Evolutionary conservation across 2,797 vertebrate species (phyloP).

Genomic region (Ceryle rudis): DNA sequence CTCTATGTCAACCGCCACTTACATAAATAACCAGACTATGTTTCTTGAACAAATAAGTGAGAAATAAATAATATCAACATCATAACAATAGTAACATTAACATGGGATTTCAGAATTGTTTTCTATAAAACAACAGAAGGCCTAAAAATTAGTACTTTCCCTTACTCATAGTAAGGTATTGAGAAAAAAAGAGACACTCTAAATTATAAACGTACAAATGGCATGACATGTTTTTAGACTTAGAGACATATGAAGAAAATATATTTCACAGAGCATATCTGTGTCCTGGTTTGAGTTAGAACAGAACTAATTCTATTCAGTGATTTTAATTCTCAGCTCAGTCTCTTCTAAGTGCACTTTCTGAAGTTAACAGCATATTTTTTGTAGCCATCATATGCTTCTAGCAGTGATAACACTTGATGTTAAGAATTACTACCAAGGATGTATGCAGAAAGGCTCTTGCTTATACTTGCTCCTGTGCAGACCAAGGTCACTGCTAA

Average conservation of each 20-base stretch:
- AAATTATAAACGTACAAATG: slow-evolving; percentile 29
- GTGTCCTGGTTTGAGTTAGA: background rate
- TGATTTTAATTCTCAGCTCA: too few relatives aligned
- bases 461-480: too few relatives aligned
- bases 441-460: too few relatives aligned
- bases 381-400: too few relatives aligned
- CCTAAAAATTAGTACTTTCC: background rate
- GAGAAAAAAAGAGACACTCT: background rate
- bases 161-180: slow-evolving; percentile 1
- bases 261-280: background rate
- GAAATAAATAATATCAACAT: background rate
- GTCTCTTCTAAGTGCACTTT: too few relatives aligned
- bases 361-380: too few relatives aligned
- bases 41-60: background rate
- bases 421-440: too few relatives aligned
- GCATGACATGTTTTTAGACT: background rate
- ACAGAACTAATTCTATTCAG: background rate
- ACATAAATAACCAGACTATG: background rate
- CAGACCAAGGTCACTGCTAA: too few relatives aligned
- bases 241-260: background rate
- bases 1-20: background rate
- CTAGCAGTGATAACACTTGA: too few relatives aligned
- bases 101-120: background rate
- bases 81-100: background rate
- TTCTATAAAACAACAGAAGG: background rate